These are phyloP conservation scores for Phenganax marumi DNA, from an alignment of 92 coral and sea anemone species.

Conservation along the genomic window DNA sequence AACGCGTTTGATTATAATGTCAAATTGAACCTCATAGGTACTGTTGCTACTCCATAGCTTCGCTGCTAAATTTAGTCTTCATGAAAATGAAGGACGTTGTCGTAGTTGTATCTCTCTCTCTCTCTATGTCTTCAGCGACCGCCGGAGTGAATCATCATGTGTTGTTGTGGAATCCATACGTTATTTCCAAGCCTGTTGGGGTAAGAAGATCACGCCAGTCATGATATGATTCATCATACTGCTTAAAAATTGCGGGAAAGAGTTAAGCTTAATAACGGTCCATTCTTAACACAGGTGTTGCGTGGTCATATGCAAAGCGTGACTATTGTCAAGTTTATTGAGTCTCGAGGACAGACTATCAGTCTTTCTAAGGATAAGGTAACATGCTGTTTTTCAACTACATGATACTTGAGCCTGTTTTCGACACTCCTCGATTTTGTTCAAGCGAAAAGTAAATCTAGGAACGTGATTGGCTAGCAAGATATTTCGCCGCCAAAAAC, in stretches of 20 bases:
- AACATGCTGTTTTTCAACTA: not conserved
- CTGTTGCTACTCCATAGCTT: not conserved
- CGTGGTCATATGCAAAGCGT: slow-evolving; percentile 98
- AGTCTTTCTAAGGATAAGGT: slow-evolving; percentile 96
- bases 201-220: slow-evolving; percentile 47
- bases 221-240: not conserved
- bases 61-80: not conserved
- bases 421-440: too few relatives aligned
- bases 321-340: slow-evolving; percentile 79
- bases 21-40: slow-evolving; percentile 74
- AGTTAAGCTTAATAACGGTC: not conserved
- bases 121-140: slow-evolving; percentile 61
- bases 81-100: too few relatives aligned
- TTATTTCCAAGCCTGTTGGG: slow-evolving; percentile 95
- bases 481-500: too few relatives aligned
- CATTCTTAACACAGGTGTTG: slow-evolving; percentile 58
- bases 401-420: too few relatives aligned
- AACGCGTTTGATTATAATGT: slow-evolving; percentile 95
- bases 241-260: not conserved
- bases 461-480: too few relatives aligned
- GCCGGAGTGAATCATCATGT: slow-evolving; percentile 99
- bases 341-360: slow-evolving; percentile 81
- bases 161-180: slow-evolving; percentile 94
- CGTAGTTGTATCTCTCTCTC: too few relatives aligned
- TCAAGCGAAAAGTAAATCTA: too few relatives aligned